These are phyloP conservation scores for Leucoraja erinaceus DNA, from an alignment of 2,113 vertebrate species.

Conservation along the genomic window DNA sequence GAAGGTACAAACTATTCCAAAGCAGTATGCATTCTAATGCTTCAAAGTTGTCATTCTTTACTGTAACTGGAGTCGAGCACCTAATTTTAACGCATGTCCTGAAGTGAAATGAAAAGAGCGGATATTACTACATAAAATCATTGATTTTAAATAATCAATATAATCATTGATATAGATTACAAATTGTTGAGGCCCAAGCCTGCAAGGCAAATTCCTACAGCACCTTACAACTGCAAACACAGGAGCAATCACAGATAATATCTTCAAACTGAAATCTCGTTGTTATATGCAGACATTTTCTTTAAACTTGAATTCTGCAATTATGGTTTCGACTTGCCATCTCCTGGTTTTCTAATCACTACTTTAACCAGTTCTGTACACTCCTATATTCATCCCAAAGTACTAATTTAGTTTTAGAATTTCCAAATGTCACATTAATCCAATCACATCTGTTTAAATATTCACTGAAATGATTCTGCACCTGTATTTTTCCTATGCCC, in stretches of 20 bases:
- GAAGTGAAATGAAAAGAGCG: not conserved
- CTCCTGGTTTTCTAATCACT: not conserved
- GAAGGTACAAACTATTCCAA: slow-evolving; percentile 25
- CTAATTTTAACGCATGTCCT: slow-evolving; percentile 32
- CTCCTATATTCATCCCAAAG: not conserved
- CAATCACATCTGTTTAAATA: not conserved
- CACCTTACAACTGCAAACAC: not conserved
- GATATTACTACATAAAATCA: no score
- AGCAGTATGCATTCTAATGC: slow-evolving; percentile 18
- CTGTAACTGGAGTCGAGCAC: slow-evolving; percentile 19
- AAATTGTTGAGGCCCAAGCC: not conserved
- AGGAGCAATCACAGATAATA: not conserved
- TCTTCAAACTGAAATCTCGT: not conserved
- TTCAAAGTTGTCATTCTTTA: not conserved
- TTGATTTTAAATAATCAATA: not conserved
- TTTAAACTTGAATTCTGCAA: not conserved
- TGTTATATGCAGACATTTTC: not conserved
- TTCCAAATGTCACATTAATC: not conserved
- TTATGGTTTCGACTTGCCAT: not conserved
- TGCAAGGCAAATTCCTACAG: not conserved
- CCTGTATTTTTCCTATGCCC: not conserved
- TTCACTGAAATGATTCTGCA: not conserved
- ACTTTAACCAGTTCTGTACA: not conserved
- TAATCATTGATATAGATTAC: not conserved
- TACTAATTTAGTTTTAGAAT: not conserved